Evolutionary conservation across 2,888 invertebrate species (phyloP), one percentile per base, ranked within the genome.

Genomic region (Campoletis raptor): DNA sequence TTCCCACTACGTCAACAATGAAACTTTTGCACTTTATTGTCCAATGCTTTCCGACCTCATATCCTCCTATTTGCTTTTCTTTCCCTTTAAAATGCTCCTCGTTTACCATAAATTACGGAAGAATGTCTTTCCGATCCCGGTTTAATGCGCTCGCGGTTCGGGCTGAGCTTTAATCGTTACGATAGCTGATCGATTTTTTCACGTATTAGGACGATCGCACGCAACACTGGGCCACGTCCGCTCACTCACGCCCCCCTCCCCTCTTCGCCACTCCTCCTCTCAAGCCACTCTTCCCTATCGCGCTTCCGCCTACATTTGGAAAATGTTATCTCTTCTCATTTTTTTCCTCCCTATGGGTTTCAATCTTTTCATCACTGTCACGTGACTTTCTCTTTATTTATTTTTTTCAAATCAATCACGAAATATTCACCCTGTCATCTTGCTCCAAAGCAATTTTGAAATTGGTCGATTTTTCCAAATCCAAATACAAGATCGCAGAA

Each of bases 271-370:
- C 48, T 37, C 21, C 66, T 85, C 87, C 86, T 85, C 88, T 86
- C 88, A 89, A 85, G 45, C 66, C 48, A 37, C 15, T 57, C 42
- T 61, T 81, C 84, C 85, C 87, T 88, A 88, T 89, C 89, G 87
- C 82, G 86, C 85, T 86, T 85, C 88, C 88, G 88, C 89, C 87
- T 88, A 89, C 90, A 88, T 88, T 88, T 79, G 77, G 52, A 69
- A 78, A 80, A 87, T 82, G 66, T 83, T 87, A 74, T 85, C 57
- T 77, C 74, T 82, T 37, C 48, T 52, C 66, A 82, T 82, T 57
- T 48, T 45, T 54, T 78, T 10, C 24, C 48, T 24, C 9, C 52
- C 37, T 54, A 9, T 52, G 30, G 24, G 69, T 24, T 21, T 36
- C 30, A 18, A 52, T 77, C 76, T 61, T 67, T 42, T 78, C 72